phyloP scores from a whole-genome alignment of 2,888 invertebrate species.

The Frankliniella intonsa region DNA sequence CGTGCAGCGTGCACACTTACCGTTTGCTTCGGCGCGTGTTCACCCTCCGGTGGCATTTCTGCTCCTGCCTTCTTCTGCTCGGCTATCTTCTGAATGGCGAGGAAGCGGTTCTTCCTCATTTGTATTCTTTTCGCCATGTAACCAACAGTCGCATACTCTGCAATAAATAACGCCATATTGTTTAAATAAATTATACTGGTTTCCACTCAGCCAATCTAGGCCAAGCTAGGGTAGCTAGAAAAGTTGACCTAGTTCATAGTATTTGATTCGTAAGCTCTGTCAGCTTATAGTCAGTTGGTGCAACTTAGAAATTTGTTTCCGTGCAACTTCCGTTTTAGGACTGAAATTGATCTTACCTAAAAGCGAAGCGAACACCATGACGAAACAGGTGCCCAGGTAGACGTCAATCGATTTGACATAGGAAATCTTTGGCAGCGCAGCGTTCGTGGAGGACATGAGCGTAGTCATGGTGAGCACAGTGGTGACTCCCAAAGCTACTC shows the following conservation, averaged over 20 bases:
- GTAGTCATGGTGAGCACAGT: conserved; percentile 98
- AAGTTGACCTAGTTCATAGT: too few relatives aligned
- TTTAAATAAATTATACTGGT: too few relatives aligned
- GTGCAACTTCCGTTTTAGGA: background rate
- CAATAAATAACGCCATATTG: conserved; percentile 41
- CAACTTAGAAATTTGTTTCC: too few relatives aligned
- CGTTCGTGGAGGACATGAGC: conserved; percentile 93
- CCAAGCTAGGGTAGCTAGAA: too few relatives aligned
- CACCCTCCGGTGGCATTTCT: conserved; percentile 49
- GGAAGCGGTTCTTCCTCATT: conserved; percentile 89
- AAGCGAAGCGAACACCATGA: conserved; percentile 97
- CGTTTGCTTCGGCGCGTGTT: conserved; percentile 52
- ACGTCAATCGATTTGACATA: conserved; percentile 98
- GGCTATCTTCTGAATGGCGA: conserved; percentile 85
- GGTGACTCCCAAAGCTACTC: conserved; percentile 90
- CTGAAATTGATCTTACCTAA: conserved; percentile 63
- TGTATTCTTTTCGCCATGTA: conserved; percentile 97
- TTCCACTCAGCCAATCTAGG: too few relatives aligned
- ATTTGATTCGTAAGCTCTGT: too few relatives aligned
- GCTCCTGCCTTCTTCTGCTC: conserved; percentile 81
- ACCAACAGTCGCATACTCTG: conserved; percentile 97
- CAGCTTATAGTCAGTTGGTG: too few relatives aligned
- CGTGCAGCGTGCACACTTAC: conserved; percentile 42
- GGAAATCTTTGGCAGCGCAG: conserved; percentile 94
- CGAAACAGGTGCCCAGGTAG: conserved; percentile 95